Evolutionary conservation across 2,888 invertebrate species (phyloP).

Genomic region (Parnassius orleans): DNA sequence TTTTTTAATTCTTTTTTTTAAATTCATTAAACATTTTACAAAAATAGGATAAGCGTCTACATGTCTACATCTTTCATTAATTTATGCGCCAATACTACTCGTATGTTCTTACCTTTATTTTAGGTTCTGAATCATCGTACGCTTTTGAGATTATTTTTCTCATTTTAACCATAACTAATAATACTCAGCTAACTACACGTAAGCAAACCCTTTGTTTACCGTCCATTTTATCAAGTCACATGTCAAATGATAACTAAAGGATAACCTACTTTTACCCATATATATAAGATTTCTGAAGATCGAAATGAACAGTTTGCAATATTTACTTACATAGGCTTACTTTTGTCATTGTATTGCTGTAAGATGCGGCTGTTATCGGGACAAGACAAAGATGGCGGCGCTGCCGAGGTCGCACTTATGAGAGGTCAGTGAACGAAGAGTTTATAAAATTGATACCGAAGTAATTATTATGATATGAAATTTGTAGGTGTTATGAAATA

Average conservation of each 20-base stretch:
- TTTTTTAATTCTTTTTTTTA: too few species aligned
- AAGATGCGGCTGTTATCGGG: constrained; percentile 65
- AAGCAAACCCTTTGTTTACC: constrained; percentile 16
- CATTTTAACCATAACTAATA: too few species aligned
- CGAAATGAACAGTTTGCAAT: constrained; percentile 42
- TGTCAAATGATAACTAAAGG: constrained; percentile 59
- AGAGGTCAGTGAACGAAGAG: constrained; percentile 35
- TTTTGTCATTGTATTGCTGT: constrained; percentile 32
- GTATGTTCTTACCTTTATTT: too few species aligned
- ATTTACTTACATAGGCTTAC: constrained; percentile 40
- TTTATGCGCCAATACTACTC: too few species aligned
- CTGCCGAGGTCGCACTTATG: constrained; percentile 49
- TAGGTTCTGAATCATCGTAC: too few species aligned
- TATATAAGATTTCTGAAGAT: constrained; percentile 62
- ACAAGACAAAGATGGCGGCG: constrained; percentile 69
- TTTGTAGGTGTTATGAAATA: too few species aligned
- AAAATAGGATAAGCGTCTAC: too few species aligned
- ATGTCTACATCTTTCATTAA: too few species aligned
- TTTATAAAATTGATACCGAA: not conserved
- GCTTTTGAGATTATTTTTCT: too few species aligned
- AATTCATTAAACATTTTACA: too few species aligned
- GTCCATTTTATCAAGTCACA: constrained; percentile 63
- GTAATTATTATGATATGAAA: too few species aligned
- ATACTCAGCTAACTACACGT: too few species aligned
- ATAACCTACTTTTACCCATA: constrained; percentile 72